Base-by-base conservation (phyloP, 2,888 invertebrate genomes). In the Drymonia ruficornis region DNA sequence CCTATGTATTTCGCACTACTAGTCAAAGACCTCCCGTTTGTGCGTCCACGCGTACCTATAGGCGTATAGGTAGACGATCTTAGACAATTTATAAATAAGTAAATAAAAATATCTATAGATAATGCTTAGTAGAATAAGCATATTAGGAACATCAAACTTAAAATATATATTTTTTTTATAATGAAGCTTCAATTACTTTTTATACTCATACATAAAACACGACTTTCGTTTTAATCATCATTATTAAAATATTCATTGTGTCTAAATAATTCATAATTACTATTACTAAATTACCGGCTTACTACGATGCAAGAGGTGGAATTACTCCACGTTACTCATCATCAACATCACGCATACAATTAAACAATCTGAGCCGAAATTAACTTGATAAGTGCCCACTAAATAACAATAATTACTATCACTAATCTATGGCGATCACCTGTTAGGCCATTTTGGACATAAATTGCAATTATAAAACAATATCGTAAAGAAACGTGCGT, bases 391-490 rank as follows among this genome's bases (percentile, higher is more conserved):
- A 62, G 50, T 52, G 55, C 19, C 31, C 49, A 58, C 43, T 60
- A 67, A 69, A 65, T 67, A 63, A 59, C 65, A 55, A 66, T 67
- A 65, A 68, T 70, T 67, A 65, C 52, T 15, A 15, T 52, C 29
- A 23, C 45, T 64, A 67, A 67, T 56, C 50, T 59, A 49, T 49
- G 18, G 46, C 15, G n/a, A 38, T 48, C 40, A 57, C 31, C 9
- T 49, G 50, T 45, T 45, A 56, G 13, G 12, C 12, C 36, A 46
- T 55, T 58, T 59, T 50, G 49, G 42, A 54, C 64, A 79, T 83
- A 80, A 78, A 82, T 80, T 66, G 73, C 67, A 81, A 80, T 80
- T 78, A 81, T 58, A 63, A 56, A 70, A 78, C 58, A 63, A 70
- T 79, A 73, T 72, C 73, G 58, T 76, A 73, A 71, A 76, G 54